Percentiles rank a stretch among this genome's conserved stretches.
These are phyloP conservation scores for Cardiocondyla obscurior DNA, from an alignment of 1,140 invertebrate species.

Conservation along the genomic window DNA sequence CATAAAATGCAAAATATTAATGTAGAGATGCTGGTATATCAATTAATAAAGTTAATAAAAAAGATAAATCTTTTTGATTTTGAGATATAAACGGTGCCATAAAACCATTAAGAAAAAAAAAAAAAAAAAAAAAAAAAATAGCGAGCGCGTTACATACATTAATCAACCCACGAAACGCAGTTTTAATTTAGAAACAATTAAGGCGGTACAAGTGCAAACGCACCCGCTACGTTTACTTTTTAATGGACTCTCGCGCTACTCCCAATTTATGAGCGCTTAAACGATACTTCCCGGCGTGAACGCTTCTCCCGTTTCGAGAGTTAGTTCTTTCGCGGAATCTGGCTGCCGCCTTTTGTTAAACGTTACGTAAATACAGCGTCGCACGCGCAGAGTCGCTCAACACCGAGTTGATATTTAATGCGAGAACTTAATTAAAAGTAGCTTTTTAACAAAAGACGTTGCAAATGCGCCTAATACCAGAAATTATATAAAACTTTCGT, in stretches of 20 bases:
- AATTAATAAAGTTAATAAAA: no score
- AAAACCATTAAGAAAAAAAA: no score
- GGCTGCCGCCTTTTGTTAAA: neutral
- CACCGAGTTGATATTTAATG: neutral
- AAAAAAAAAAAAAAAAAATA: no score
- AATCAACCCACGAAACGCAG: slow-evolving; percentile 16
- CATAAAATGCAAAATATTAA: no score
- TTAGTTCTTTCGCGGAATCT: neutral
- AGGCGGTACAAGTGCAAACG: slow-evolving; percentile 62
- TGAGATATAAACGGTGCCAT: neutral
- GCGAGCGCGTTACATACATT: neutral
- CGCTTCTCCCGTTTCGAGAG: neutral
- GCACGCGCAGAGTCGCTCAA: neutral
- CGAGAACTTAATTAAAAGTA: neutral
- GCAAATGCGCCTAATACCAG: neutral
- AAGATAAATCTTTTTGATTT: no score
- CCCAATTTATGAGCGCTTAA: slow-evolving; percentile 62
- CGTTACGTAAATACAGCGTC: neutral
- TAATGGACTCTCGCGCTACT: slow-evolving; percentile 57
- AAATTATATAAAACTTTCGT: neutral
- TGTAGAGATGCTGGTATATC: no score
- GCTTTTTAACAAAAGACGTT: neutral
- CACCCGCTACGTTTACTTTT: slow-evolving; percentile 62
- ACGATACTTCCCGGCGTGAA: neutral
- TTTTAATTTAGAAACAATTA: slow-evolving; percentile 67